phyloP scores from a whole-genome alignment of 1,140 invertebrate species.

The Spodoptera litura region DNA sequence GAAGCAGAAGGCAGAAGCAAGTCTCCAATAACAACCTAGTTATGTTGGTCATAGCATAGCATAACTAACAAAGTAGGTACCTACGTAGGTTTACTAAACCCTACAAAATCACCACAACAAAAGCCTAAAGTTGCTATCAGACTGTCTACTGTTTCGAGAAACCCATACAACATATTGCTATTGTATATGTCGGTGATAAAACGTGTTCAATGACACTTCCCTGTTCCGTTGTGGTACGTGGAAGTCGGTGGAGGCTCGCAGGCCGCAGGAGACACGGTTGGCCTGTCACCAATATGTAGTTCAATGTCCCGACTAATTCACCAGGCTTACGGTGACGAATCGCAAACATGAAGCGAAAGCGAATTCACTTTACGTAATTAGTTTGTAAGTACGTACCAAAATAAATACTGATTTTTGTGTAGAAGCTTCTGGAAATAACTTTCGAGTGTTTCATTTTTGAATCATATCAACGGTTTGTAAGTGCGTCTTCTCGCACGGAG shows the following conservation, averaged over 20 bases:
- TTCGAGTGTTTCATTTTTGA: too few species aligned
- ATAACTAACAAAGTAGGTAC: too few species aligned
- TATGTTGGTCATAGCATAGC: too few species aligned
- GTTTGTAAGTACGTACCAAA: neutral
- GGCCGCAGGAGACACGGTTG: constrained; percentile 20
- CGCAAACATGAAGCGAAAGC: neutral
- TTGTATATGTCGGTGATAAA: neutral
- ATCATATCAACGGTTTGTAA: too few species aligned
- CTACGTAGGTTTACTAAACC: too few species aligned
- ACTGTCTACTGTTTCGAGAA: neutral
- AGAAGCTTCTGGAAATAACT: too few species aligned
- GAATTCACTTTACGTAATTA: neutral
- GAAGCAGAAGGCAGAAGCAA: too few species aligned
- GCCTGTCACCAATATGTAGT: neutral
- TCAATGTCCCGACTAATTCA: constrained; percentile 26
- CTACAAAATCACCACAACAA: too few species aligned
- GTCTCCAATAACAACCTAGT: too few species aligned
- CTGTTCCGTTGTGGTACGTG: neutral
- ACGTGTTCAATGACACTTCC: constrained; percentile 21
- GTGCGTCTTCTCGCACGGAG: too few species aligned
- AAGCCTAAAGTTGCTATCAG: too few species aligned
- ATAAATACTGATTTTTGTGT: too few species aligned
- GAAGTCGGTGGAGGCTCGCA: neutral
- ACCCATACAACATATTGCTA: neutral
- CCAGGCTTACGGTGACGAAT: neutral